These are phyloP conservation scores for Malurus splendens DNA, from an alignment of 2,797 vertebrate species.

Conservation along the genomic window DNA sequence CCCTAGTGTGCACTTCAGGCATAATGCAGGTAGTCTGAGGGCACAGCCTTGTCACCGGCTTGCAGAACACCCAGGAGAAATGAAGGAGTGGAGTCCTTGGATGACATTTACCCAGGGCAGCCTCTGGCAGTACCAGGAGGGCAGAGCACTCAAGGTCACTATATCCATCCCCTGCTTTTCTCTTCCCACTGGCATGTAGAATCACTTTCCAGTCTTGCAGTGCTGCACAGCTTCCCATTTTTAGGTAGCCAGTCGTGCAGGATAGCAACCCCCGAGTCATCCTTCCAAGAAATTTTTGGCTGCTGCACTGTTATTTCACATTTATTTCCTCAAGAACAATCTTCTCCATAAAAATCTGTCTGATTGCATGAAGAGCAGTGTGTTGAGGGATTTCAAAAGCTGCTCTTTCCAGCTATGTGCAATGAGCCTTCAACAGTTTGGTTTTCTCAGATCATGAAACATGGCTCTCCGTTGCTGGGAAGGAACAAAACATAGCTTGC, in stretches of 20 bases:
- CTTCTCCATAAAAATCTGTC: background rate
- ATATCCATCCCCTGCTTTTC: background rate
- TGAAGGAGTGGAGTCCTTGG: background rate
- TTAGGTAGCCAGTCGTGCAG: background rate
- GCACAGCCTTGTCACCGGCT: background rate
- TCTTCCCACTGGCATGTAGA: accelerated
- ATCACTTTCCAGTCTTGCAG: background rate
- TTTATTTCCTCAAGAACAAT: background rate
- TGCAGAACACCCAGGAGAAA: background rate
- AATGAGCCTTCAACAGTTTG: background rate
- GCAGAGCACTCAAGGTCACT: background rate
- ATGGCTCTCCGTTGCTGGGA: background rate
- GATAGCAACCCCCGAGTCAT: background rate
- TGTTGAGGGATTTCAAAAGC: background rate
- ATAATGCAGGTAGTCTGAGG: background rate
- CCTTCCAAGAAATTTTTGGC: background rate
- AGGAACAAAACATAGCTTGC: background rate
- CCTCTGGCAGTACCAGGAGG: background rate
- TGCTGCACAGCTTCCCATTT: background rate
- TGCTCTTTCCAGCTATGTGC: background rate
- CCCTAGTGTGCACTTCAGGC: no score
- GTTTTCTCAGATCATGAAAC: background rate
- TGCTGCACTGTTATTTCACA: background rate
- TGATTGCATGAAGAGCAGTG: background rate
- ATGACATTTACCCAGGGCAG: background rate